These are phyloP conservation scores for Salmo trutta DNA, from an alignment of 2,797 vertebrate genomes.

Conservation along the genomic window DNA sequence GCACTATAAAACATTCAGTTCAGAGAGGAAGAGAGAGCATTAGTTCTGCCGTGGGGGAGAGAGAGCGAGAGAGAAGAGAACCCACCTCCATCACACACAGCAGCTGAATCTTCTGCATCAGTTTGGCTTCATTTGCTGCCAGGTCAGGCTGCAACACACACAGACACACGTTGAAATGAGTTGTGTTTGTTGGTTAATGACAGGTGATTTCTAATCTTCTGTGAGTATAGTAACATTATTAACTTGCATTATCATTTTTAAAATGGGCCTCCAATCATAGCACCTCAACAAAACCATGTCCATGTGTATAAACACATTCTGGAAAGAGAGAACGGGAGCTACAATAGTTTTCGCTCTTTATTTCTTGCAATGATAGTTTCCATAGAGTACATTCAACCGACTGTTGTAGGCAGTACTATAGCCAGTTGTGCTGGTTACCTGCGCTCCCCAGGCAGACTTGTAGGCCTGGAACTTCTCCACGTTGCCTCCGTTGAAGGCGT, in stretches of 20 bases:
- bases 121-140: conserved; percentile 89
- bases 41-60: no score
- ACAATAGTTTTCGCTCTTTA: background rate
- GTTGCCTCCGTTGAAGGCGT: conserved; percentile 94
- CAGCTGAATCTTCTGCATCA: conserved; percentile 93
- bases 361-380: no score
- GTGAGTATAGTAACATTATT: background rate
- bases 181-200: background rate
- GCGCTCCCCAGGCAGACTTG: conserved; percentile 85
- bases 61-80: no score
- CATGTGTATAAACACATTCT: background rate
- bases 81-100: no score
- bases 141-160: conserved; percentile 84
- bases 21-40: no score
- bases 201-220: background rate
- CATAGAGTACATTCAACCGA: background rate
- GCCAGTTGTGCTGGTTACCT: background rate
- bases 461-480: conserved; percentile 93
- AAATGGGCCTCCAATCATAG: no score
- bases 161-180: background rate
- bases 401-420: background rate
- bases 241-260: no score
- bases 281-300: background rate
- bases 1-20: no score
- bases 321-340: background rate